Evolutionary conservation across 2,113 vertebrate genomes (phyloP).

Genomic region (Hiodon alosoides): DNA sequence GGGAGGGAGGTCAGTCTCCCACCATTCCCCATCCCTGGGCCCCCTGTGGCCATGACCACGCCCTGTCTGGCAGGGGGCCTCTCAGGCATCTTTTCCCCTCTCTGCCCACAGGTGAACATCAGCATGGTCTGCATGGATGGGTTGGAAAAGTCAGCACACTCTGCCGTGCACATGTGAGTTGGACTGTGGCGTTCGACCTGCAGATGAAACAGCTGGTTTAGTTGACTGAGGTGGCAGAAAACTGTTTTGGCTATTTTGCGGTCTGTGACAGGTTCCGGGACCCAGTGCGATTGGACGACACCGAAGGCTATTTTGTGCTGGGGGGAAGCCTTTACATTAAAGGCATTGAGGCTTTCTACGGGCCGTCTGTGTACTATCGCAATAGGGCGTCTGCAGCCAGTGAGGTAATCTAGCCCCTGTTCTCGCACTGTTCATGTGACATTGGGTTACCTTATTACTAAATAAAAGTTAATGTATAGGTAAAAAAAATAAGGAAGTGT

Average conservation of each 20-base stretch:
- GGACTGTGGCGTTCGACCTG: not conserved
- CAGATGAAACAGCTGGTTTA: not conserved
- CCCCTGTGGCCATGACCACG: no score
- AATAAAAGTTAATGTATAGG: no score
- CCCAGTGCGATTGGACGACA: slow-evolving; percentile 54
- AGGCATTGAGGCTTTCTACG: slow-evolving; percentile 62
- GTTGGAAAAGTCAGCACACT: slow-evolving; percentile 21
- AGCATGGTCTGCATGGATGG: slow-evolving; percentile 46
- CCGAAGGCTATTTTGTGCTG: slow-evolving; percentile 63
- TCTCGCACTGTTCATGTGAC: no score
- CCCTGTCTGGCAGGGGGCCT: not conserved
- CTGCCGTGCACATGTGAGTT: slow-evolving; percentile 46
- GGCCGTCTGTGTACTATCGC: slow-evolving; percentile 58
- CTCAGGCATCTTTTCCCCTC: not conserved
- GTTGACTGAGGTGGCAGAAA: not conserved
- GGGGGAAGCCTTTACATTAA: slow-evolving; percentile 56
- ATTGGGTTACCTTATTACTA: no score
- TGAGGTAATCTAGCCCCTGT: slow-evolving; percentile 36
- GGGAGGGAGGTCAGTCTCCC: slow-evolving; percentile 47
- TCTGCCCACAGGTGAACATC: slow-evolving; percentile 46
- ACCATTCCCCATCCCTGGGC: no score
- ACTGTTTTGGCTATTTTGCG: not conserved
- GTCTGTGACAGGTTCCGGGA: slow-evolving; percentile 45
- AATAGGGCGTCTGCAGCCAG: slow-evolving; percentile 40
- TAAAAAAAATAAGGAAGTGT: not conserved